Conservation (phyloP, 2,888 invertebrate genomes). For the Netelia virgata region DNA sequence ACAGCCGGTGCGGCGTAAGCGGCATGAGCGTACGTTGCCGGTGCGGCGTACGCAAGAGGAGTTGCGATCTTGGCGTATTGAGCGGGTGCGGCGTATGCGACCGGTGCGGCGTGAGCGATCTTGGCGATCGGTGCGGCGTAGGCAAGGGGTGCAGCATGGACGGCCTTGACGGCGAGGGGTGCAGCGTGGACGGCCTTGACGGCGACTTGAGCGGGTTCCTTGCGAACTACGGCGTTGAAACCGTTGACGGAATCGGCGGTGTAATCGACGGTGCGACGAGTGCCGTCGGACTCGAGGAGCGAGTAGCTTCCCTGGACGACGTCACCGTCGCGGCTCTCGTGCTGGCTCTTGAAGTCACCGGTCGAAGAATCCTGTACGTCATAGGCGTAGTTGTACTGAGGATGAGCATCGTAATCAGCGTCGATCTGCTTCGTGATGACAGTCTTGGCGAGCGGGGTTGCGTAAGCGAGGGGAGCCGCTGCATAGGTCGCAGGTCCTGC, state of each 20-base stretch:
- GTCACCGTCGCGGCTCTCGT: slow-evolving; percentile 73
- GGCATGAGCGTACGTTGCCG: slow-evolving; percentile 66
- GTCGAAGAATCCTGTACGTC: slow-evolving; percentile 76
- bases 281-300: slow-evolving; percentile 84
- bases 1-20: slow-evolving; percentile 58
- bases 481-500: slow-evolving; percentile 77
- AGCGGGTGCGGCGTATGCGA: slow-evolving; percentile 65
- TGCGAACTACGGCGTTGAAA: slow-evolving; percentile 70
- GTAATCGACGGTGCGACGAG: slow-evolving; percentile 73
- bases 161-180: slow-evolving; percentile 65
- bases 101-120: slow-evolving; percentile 23
- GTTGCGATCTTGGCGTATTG: slow-evolving; percentile 24
- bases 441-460: slow-evolving; percentile 76
- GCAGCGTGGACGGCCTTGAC: slow-evolving; percentile 79
- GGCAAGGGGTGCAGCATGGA: slow-evolving; percentile 61
- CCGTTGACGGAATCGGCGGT: slow-evolving; percentile 72
- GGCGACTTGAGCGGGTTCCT: slow-evolving; percentile 71
- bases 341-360: slow-evolving; percentile 74
- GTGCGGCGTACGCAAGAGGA: slow-evolving; percentile 65
- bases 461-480: slow-evolving; percentile 75
- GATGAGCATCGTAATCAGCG: slow-evolving; percentile 81
- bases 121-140: slow-evolving; percentile 74
- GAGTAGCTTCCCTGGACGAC: slow-evolving; percentile 79
- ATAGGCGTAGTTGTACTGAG: slow-evolving; percentile 82
- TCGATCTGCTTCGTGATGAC: slow-evolving; percentile 78